These are phyloP conservation scores for Centrocercus urophasianus DNA, from an alignment of 2,113 vertebrate species.

Conservation along the genomic window DNA sequence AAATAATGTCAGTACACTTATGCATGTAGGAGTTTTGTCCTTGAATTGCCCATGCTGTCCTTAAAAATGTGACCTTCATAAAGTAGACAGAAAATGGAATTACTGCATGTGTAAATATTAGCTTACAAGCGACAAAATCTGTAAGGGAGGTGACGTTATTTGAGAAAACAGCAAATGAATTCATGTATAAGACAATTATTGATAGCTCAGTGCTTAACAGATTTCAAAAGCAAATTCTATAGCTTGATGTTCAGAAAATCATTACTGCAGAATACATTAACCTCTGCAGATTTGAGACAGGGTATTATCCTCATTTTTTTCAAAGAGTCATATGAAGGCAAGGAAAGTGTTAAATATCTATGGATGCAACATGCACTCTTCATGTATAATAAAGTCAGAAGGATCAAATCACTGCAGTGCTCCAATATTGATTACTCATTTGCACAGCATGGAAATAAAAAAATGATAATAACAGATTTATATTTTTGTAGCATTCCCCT, in stretches of 20 bases:
- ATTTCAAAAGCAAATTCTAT: background rate
- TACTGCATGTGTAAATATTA: background rate
- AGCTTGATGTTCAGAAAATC: background rate
- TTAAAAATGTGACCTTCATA: background rate
- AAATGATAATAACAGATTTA: background rate
- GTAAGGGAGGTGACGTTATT: background rate
- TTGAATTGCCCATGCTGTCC: background rate
- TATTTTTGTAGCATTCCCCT: background rate
- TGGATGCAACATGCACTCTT: conserved; percentile 1
- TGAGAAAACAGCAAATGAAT: background rate
- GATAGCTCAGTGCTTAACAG: background rate
- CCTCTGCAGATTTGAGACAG: background rate
- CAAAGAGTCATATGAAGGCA: background rate
- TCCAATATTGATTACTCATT: conserved; percentile 6
- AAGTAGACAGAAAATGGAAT: background rate
- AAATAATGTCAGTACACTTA: background rate
- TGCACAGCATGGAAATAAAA: background rate
- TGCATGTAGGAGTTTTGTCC: background rate
- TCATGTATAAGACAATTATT: background rate
- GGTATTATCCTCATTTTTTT: conserved; percentile 27
- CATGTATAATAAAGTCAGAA: conserved; percentile 11
- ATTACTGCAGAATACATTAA: conserved; percentile 17
- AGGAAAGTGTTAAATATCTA: conserved; percentile 23
- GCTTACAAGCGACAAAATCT: background rate
- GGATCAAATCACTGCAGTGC: conserved; percentile 13